Conservation (phyloP, 1,140 invertebrate genomes). For the Marisa cornuarietis region DNA sequence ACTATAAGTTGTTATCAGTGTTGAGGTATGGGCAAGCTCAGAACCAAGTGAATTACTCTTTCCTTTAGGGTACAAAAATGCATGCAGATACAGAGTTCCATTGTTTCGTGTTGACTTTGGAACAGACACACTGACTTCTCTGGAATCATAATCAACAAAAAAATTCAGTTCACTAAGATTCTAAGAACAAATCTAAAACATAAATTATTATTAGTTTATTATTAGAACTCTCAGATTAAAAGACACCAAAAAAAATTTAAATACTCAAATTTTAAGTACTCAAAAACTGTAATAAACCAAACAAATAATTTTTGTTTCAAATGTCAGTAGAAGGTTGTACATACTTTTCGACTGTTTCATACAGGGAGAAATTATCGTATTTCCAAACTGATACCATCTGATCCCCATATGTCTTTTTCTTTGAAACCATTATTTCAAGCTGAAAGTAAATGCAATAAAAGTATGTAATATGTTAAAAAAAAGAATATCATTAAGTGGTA, state of each 20-base stretch:
- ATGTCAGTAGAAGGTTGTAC: not conserved
- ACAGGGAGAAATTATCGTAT: slow-evolving; percentile 39
- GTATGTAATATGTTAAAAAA: not conserved
- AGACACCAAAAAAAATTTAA: not conserved
- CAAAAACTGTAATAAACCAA: not conserved
- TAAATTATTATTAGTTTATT: too few relatives aligned
- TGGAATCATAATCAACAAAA: slow-evolving; percentile 27
- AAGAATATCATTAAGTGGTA: not conserved
- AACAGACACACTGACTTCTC: slow-evolving; percentile 67
- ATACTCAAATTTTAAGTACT: not conserved
- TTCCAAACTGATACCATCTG: slow-evolving; percentile 44
- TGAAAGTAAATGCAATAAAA: slow-evolving; percentile 32
- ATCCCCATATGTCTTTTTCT: slow-evolving; percentile 12
- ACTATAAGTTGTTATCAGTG: slow-evolving; percentile 75
- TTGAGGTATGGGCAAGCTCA: slow-evolving; percentile 65
- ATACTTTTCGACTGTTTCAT: slow-evolving; percentile 45
- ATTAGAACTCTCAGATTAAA: not conserved
- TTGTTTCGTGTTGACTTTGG: slow-evolving; percentile 78
- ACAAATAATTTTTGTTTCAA: not conserved
- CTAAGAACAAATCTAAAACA: too few relatives aligned
- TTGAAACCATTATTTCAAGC: slow-evolving; percentile 44
- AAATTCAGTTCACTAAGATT: not conserved
- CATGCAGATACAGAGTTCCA: slow-evolving; percentile 78
- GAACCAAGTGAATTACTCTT: slow-evolving; percentile 42
- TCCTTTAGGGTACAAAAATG: slow-evolving; percentile 53